phyloP scores from a whole-genome alignment of 2,888 invertebrate species.

The Clostera curtula region DNA sequence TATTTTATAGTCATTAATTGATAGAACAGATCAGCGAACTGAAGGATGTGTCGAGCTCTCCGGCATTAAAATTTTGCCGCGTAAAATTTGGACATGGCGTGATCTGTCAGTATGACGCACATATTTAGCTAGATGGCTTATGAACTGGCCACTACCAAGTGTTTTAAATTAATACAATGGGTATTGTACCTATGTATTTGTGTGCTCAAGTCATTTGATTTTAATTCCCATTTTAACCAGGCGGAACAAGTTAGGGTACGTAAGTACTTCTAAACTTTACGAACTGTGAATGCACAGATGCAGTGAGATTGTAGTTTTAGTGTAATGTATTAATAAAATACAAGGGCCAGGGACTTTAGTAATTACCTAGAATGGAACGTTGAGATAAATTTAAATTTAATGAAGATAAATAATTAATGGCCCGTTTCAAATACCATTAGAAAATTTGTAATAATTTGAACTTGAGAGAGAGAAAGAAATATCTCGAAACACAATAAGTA shows the following conservation, averaged over 20 bases:
- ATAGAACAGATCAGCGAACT: too few relatives aligned
- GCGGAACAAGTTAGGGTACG: slow-evolving; percentile 35
- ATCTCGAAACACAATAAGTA: slow-evolving; percentile 34
- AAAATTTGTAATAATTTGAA: slow-evolving; percentile 12
- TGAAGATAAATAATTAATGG: slow-evolving; percentile 13
- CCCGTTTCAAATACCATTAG: slow-evolving; percentile 17
- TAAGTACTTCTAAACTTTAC: slow-evolving; percentile 22
- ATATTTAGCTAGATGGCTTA: too few relatives aligned
- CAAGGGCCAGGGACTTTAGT: slow-evolving; percentile 13
- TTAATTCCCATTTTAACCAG: slow-evolving; percentile 26
- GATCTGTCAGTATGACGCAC: too few relatives aligned
- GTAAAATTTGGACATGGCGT: too few relatives aligned
- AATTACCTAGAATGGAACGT: slow-evolving; percentile 8
- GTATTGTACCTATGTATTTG: too few relatives aligned
- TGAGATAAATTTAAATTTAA: slow-evolving; percentile 6
- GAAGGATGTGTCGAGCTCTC: too few relatives aligned
- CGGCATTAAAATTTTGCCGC: too few relatives aligned
- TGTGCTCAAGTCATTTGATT: slow-evolving; percentile 37
- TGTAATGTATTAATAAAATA: slow-evolving; percentile 11
- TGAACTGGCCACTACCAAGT: too few relatives aligned
- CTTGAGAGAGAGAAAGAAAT: slow-evolving; percentile 36
- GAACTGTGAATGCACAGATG: slow-evolving; percentile 38
- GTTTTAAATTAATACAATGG: too few relatives aligned
- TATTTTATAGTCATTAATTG: slow-evolving; percentile 20
- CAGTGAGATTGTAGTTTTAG: slow-evolving; percentile 53